Evolutionary conservation across 2,113 vertebrate genomes (phyloP).

Genomic region (Limanda limanda): DNA sequence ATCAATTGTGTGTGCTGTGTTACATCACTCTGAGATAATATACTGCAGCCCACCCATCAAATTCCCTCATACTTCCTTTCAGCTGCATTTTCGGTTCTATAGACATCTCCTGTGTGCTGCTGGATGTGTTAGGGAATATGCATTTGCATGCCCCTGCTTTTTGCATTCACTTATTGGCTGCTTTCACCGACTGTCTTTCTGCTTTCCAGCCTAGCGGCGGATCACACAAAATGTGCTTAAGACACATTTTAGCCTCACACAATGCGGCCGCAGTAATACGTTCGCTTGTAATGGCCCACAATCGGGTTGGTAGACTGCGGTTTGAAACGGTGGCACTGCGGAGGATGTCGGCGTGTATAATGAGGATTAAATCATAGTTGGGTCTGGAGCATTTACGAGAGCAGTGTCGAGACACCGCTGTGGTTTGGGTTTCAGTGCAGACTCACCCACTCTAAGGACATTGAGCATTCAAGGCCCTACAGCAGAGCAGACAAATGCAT

Average conservation of each 20-base stretch:
- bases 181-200: conserved; percentile 29
- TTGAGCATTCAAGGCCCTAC: conserved; percentile 37
- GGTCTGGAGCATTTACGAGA: conserved; percentile 37
- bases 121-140: conserved; percentile 27
- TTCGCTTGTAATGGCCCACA: conserved; percentile 59
- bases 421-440: conserved; percentile 38
- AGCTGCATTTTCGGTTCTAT: conserved; percentile 22
- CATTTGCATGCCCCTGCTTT: conserved; percentile 49
- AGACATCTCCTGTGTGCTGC: conserved; percentile 13
- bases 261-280: conserved; percentile 46
- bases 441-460: conserved; percentile 22
- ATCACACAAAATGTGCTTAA: conserved; percentile 61
- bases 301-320: conserved; percentile 50
- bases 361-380: conserved; percentile 70
- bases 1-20: conserved; percentile 36
- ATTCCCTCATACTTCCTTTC: conserved; percentile 23
- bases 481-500: conserved; percentile 29
- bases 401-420: conserved; percentile 14
- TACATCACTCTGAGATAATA: conserved; percentile 46
- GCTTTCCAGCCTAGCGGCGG: conserved; percentile 24
- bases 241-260: conserved; percentile 53
- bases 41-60: conserved; percentile 41
- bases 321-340: conserved; percentile 37
- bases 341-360: conserved; percentile 57
- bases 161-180: conserved; percentile 39